Evolutionary conservation across 2,797 vertebrate species (phyloP), one percentile per base, ranked within the genome.

Genomic region (Vultur gryphus): DNA sequence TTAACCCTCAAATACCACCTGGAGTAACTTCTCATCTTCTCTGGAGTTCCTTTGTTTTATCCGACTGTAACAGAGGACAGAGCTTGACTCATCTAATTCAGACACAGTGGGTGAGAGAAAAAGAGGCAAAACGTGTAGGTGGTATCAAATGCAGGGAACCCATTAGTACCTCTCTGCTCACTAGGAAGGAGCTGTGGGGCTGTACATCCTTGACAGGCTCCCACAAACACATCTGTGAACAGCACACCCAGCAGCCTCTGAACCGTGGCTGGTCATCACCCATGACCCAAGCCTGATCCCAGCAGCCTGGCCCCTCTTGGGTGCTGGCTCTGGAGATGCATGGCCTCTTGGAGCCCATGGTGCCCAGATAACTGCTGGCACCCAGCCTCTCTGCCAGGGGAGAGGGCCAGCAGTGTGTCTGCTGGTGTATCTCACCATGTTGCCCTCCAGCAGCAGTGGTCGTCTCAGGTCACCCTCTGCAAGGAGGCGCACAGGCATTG

Each of bases 1-100:
- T 95, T 95, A 96, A 93, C 81, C 86, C 92, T 92, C 86, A 59
- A 83, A 95, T 87, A 87, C 75, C 67, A 91, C 92, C 90, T 93
- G 71, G 57, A 91, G 79, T 84, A 97, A 93, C 70, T 92, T 90
- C 76, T 81, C 49, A 51, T 80, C 64, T 84, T 86, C 87, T 85
- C 24, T 0, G 2, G 66, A 93, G 86, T 89, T 87, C 64, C 78
- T 94, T 85, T 95, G 81, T 88, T 95, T 95, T 84, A 80, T 71
- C 35, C 24, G 71, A 41, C 26, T 26, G 2, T 71, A 85, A 61
- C 26, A 85, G 66, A 91, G 44, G 43, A 73, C 37, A 80, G 80
- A 61, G 28, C 46, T 71, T 93, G 88, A 77, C 78, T 87, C 83
- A 79, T 84, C 64, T 75, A 52, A 89, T 78, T 94, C 75, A 92